These are phyloP conservation scores for Pegea sp. DNA, from an alignment of 23 tunicate genomes.

Conservation along the genomic window DNA sequence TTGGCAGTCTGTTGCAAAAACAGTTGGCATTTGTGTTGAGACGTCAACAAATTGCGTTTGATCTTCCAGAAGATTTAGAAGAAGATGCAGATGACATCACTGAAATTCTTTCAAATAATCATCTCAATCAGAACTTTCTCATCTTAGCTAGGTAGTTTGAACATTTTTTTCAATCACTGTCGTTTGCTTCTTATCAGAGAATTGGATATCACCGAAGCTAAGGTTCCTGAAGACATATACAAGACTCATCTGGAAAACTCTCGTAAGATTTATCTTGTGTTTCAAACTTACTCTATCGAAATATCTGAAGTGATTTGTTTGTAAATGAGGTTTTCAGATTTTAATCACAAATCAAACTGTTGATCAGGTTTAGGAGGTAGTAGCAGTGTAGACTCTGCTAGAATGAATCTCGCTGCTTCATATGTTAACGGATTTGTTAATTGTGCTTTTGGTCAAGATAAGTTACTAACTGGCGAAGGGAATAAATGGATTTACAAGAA, in stretches of 20 bases:
- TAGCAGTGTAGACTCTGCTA: slow-evolving; percentile 70
- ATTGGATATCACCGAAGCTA: slow-evolving; percentile 83
- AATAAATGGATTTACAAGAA: slow-evolving; percentile 94
- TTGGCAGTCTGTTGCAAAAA: slow-evolving; percentile 19
- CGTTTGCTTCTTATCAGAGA: slow-evolving; percentile 24
- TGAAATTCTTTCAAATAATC: slow-evolving; percentile 83
- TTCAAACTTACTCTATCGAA: neutral
- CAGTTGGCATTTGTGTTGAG: slow-evolving; percentile 66
- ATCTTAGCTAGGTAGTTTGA: slow-evolving; percentile 51
- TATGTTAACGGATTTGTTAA: slow-evolving; percentile 94
- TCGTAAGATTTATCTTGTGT: slow-evolving; percentile 16
- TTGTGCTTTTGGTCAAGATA: slow-evolving; percentile 84
- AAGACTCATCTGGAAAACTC: slow-evolving; percentile 77
- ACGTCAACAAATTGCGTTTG: slow-evolving; percentile 67
- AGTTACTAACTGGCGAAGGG: slow-evolving; percentile 69
- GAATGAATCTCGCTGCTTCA: slow-evolving; percentile 85
- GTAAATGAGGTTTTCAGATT: neutral
- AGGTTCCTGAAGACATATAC: slow-evolving; percentile 83
- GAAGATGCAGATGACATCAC: slow-evolving; percentile 48
- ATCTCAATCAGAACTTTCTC: slow-evolving; percentile 60
- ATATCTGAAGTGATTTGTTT: neutral
- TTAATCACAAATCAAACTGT: too few species aligned
- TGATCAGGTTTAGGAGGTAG: slow-evolving; percentile 7
- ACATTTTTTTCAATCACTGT: neutral
- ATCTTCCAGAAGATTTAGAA: slow-evolving; percentile 50